Percentiles rank a stretch among this genome's conserved stretches.
Evolutionary conservation across 2,888 invertebrate species (phyloP).

Genomic region (Ctena decussata): DNA sequence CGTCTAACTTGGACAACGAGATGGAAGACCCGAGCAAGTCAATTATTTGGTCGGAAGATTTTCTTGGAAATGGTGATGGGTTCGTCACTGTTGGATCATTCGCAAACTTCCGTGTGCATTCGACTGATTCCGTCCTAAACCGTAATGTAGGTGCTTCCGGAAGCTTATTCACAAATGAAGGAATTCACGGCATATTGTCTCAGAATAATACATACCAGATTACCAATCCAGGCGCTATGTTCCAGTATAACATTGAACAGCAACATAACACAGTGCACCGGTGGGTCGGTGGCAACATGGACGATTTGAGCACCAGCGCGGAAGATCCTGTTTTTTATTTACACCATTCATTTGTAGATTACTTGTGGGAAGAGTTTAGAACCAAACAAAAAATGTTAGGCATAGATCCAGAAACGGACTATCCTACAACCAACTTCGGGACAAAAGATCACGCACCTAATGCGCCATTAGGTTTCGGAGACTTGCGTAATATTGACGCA

Average conservation of each 20-base stretch:
- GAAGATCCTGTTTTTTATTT: slow-evolving; percentile 69
- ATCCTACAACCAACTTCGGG: slow-evolving; percentile 52
- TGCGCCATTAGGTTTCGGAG: slow-evolving; percentile 55
- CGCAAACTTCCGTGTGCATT: slow-evolving; percentile 52
- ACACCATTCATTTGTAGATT: slow-evolving; percentile 68
- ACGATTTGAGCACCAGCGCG: slow-evolving; percentile 61
- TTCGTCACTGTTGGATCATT: slow-evolving; percentile 67
- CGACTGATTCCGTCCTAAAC: slow-evolving; percentile 49
- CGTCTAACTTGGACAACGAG: slow-evolving; percentile 64
- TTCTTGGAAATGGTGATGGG: slow-evolving; percentile 68
- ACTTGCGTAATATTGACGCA: slow-evolving; percentile 62
- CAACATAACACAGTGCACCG: slow-evolving; percentile 63
- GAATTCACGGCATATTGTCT: slow-evolving; percentile 56
- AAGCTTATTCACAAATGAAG: slow-evolving; percentile 55
- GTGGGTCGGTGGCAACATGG: slow-evolving; percentile 70
- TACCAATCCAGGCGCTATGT: slow-evolving; percentile 48
- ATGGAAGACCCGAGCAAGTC: slow-evolving; percentile 68
- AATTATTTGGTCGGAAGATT: slow-evolving; percentile 61
- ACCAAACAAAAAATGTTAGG: slow-evolving; percentile 53
- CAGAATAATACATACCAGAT: slow-evolving; percentile 59
- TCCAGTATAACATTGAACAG: slow-evolving; percentile 57
- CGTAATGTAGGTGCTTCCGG: slow-evolving; percentile 63
- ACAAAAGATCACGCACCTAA: slow-evolving; percentile 45
- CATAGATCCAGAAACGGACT: slow-evolving; percentile 59
- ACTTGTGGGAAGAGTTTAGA: slow-evolving; percentile 67